These are phyloP conservation scores for Atta texana DNA, from an alignment of 1,140 invertebrate species.

Conservation along the genomic window DNA sequence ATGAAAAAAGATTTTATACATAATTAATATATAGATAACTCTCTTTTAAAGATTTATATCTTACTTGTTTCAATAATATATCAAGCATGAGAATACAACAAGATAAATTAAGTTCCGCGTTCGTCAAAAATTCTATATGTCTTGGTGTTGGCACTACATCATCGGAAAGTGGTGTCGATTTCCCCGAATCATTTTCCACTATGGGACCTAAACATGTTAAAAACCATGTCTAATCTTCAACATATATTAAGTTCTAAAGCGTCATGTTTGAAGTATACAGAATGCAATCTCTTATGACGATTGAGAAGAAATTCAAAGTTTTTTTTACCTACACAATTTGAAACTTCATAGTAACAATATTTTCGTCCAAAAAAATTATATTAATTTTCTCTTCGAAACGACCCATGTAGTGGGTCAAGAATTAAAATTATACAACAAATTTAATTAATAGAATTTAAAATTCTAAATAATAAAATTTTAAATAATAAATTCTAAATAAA, in stretches of 20 bases:
- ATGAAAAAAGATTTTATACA: not conserved
- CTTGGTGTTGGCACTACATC: conserved; percentile 89
- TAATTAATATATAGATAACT: not conserved
- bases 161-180: conserved; percentile 90
- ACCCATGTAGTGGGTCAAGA: no score
- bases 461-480: not conserved
- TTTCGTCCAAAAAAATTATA: no score
- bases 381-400: no score
- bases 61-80: conserved; percentile 96
- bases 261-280: no score
- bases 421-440: not conserved
- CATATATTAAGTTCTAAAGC: no score
- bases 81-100: conserved; percentile 99
- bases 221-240: no score
- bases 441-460: not conserved
- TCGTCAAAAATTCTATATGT: conserved; percentile 88
- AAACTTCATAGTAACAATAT: no score
- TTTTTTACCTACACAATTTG: no score
- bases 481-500: not conserved
- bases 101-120: conserved; percentile 92
- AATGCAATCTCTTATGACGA: no score
- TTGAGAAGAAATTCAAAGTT: no score
- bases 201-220: conserved; percentile 86
- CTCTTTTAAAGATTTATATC: conserved; percentile 12
- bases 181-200: conserved; percentile 90